A percentile compares a stretch with the other conserved stretches of the same genome.
phyloP scores from a whole-genome alignment of 2,797 vertebrate species.

The Columba guinea region DNA sequence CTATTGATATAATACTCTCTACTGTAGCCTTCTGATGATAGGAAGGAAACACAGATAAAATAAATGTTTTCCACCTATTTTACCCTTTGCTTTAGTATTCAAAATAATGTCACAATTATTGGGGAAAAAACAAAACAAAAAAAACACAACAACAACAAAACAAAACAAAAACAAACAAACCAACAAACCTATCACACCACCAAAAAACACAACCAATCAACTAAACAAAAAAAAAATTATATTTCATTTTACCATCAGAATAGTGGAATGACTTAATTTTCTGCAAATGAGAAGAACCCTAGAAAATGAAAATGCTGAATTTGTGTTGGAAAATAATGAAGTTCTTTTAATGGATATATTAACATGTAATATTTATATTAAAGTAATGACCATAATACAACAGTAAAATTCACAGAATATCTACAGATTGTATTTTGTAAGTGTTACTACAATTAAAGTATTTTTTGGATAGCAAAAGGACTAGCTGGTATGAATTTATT shows the following conservation, averaged over 20 bases:
- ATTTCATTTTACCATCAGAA: not conserved
- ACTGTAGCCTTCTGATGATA: not conserved
- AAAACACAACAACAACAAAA: too few species aligned
- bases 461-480: not conserved
- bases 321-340: not conserved
- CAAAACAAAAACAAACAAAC: too few species aligned
- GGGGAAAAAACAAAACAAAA: not conserved
- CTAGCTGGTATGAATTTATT: not conserved
- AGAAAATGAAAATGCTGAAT: not conserved
- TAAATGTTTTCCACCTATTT: not conserved
- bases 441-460: not conserved
- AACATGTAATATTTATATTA: not conserved
- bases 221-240: fast-evolving
- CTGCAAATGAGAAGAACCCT: not conserved
- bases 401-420: not conserved
- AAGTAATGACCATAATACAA: not conserved
- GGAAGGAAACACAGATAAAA: not conserved
- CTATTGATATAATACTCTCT: not conserved
- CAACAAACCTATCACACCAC: too few species aligned
- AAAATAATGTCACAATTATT: not conserved
- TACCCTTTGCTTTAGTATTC: not conserved
- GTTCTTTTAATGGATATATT: not conserved
- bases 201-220: too few species aligned
- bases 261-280: not conserved
- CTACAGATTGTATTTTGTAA: not conserved